Evolutionary conservation across 2,113 vertebrate genomes (phyloP).

Genomic region (Leptobrachium leishanense): DNA sequence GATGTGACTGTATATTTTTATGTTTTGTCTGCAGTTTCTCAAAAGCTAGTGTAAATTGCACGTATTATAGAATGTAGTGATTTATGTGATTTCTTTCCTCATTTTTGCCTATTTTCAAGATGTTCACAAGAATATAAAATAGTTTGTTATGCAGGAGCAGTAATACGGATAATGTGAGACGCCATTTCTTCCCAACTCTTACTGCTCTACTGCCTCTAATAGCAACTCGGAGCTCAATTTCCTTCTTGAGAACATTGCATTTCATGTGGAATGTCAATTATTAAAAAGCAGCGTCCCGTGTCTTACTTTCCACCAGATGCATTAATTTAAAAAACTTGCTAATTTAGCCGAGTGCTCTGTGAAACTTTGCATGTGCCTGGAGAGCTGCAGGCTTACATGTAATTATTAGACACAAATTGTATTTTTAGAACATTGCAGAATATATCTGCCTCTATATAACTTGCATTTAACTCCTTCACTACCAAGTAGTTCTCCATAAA

Average conservation of each 20-base stretch:
- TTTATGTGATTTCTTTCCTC: slow-evolving; percentile 56
- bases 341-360: slow-evolving; percentile 77
- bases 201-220: slow-evolving; percentile 83
- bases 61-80: slow-evolving; percentile 7
- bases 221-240: slow-evolving; percentile 83
- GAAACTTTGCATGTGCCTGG: neutral
- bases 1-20: too few relatives aligned
- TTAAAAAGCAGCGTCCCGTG: slow-evolving; percentile 80
- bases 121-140: slow-evolving; percentile 77
- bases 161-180: slow-evolving; percentile 74
- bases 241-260: slow-evolving; percentile 79
- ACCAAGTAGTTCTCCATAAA: too few relatives aligned
- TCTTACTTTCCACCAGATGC: slow-evolving; percentile 79
- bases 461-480: too few relatives aligned
- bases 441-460: too few relatives aligned
- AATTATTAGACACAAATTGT: too few relatives aligned
- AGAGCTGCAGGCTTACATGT: neutral
- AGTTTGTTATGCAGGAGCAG: slow-evolving; percentile 85
- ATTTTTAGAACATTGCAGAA: too few relatives aligned
- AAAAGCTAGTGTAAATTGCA: neutral
- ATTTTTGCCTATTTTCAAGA: slow-evolving; percentile 60
- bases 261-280: slow-evolving; percentile 83
- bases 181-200: slow-evolving; percentile 78
- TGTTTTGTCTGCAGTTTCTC: too few relatives aligned
- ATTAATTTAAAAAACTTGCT: slow-evolving; percentile 78